Base-by-base conservation (phyloP, 2,113 vertebrate species). In the Vulpes vulpes region DNA sequence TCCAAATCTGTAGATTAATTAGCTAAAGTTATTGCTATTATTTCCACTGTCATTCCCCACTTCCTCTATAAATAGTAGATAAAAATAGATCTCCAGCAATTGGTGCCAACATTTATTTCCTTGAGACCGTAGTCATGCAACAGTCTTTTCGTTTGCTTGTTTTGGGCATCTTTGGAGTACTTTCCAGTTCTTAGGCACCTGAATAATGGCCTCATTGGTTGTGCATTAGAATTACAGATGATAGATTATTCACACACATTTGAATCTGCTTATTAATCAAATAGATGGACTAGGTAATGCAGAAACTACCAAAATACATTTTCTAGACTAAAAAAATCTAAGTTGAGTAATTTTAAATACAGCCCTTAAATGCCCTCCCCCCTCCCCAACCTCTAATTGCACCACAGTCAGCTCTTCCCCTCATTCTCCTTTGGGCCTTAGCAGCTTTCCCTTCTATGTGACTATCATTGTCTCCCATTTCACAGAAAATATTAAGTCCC, bases 191-290 rank as follows among this genome's bases (percentile, higher is more conserved):
- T 60, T 49, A 25, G 30, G 17, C 3, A 59, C 87, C 27, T 91
- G 15, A 92, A 81, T 59, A 69, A 94, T 12, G 25, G 15, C 14
- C 62, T 74, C 69, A 92, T 90, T 73, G 22, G 91, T 32, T 59
- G 93, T 73, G 15, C 0, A 35, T 84, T 65, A 62, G 32, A 22
- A 67, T 71, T 73, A 93, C 5, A 79, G 38, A 90, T 89, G n/a
- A 91, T 71, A 35, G 23, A 20, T 59, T 80, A 91, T 65, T 84
- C 49, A 92, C 49, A 89, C 1, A 12, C 10, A 60, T 60, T 92
- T 92, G 16, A 64, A 32, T 97, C 65, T 69, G 23, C 30, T 90
- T 94, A 64, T 74, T 94, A 11, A 69, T 82, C n/a, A 92, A 91
- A 65, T 73, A 60, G 43, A 76, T 12, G 15, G 23, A 73, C 5